Evolutionary conservation across 2,113 vertebrate genomes (phyloP), one percentile per base, ranked within the genome.

Genomic region (Octodon degus): DNA sequence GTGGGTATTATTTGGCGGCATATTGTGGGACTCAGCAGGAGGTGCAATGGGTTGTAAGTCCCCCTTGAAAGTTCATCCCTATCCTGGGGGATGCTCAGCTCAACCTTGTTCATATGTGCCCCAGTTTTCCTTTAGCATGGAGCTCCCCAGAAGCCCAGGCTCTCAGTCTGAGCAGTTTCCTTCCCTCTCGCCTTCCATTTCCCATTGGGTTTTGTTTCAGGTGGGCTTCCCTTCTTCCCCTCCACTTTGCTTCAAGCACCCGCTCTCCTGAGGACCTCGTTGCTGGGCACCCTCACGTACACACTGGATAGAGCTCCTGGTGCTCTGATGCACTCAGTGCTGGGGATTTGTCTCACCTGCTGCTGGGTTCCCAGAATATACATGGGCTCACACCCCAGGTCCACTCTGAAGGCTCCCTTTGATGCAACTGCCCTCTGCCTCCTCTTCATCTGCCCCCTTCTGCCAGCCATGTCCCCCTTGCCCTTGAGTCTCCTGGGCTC

Each of bases 401-500:
- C 34, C 7, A 37, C n/a, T 32, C n/a, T 11, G 19, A 14, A 20
- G 40, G 43, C n/a, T 70, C 67, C 60, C 30, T 4, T 32, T 53
- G 32, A 14, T 1, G 20, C 53, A 70, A 34, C 20, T 27, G 6
- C n/a, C 40, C 25, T 60, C 32, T 87, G 68, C 22, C 43, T 30
- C 32, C 77, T 83, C 63, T 60, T 17, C 34, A 63, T 89, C 37
- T 32, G 2, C 40, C 30, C 16, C 37, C 68, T 43, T 9, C 58
- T 50, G n/a, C 40, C n/a, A 83, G 37, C 89, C 19, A 1, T 16
- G 50, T 74, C 84, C 86, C 70, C 37, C 80, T 80, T 88, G 94
- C 93, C 94, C 97, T 98, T 97, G 96, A 97, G 70, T 91, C 91
- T 97, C 93, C 93, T 13, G 83, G 91, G 96, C 74, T 55, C 1